Base-by-base conservation (phyloP, 1,140 invertebrate genomes). In the Sinonovacula constricta region DNA sequence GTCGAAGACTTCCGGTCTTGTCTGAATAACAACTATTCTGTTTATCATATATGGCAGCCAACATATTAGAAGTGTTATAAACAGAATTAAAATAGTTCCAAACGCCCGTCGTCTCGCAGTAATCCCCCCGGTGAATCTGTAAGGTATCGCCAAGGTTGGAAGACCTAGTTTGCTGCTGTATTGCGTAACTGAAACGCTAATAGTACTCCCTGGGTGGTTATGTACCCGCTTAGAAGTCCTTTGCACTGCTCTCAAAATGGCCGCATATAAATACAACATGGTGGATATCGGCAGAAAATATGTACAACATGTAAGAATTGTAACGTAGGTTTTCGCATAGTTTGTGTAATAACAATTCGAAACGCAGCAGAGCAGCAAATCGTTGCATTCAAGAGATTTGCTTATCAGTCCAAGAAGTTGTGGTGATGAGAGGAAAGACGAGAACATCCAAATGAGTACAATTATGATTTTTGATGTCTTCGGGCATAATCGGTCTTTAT, bases 121-220 rank as follows among this genome's bases (percentile, higher is more conserved):
- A 33, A 78, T 59, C 53, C 69, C 75, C 0, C 65, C 75, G 26
- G 66, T 70, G 24, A 62, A 60, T 33, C 56, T 57, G 30, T 63
- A 78, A 3, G 65, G 75, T 2, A 53, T 31, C 12, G 67, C 75
- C 14, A 78, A 57, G 1, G 66, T 34, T 12, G 75, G 75, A n/a
- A 78, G 39, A 28, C 75, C 75, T 33, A 78, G 34, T 51, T 78
- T 68, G 57, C 75, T 69, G 45, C 66, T 78, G 45, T 78, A 78
- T 30, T 78, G 75, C 12, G 75, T 78, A 24, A 78, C 75, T n/a
- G 66, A 49, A 12, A 78, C 53, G 30, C 66, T 78, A 0, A 78
- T 31, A 14, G 54, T 15, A 49, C 75, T 78, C 51, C 66, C 75
- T 0, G 75, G 51, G 53, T 69, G 67, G 24, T 62, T 60, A 56